Evolutionary conservation across 2,797 vertebrate species (phyloP), one percentile per base, ranked within the genome.

Genomic region (Melanotaenia parkinsoni): DNA sequence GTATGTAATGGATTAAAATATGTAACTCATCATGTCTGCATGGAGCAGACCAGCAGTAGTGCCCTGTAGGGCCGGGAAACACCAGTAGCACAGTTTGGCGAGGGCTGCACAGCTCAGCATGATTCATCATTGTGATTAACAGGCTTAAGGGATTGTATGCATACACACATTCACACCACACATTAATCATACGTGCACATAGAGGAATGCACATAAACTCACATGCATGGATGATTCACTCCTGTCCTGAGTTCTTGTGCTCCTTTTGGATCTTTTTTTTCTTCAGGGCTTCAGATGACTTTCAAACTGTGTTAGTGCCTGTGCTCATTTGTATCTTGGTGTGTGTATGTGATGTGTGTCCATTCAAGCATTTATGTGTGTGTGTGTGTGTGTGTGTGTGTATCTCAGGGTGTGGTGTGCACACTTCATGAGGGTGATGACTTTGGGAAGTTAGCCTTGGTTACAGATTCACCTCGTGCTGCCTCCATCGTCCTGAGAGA

Each of bases 401-500:
- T 72, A 11, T 74, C 33, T 63, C 79, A 99, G 98, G 97, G 97
- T 63, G 97, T 99, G 86, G 97, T 99, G 68, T 99, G 98, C 74
- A 99, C 97, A 18, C 93, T 99, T 56, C 97, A 99, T 0, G 98
- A 98, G 88, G 97, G 98, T 3, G 98, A 99, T 82, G 98, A 99
- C 94, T 99, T 99, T 88, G 98, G 98, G 80, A 99, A 99, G 92
- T 89, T 99, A 90, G 97, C 98, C 0, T 93, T 99, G 75, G 97
- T 99, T 78, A 99, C 98, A 14, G 97, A 99, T 80, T 97, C 98
- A 54, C 97, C 97, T 0, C 94, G 97, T 57, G 97, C 97, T 51
- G 98, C 98, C 63, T 99, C 98, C 78, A 99, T 99, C 7, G 97
- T 99, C 71, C 92, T 99, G 51, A 91, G 97, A 83, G 97, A 99